These are phyloP conservation scores for Peromyscus nudipes DNA, from an alignment of 2,797 vertebrate species.

Conservation along the genomic window DNA sequence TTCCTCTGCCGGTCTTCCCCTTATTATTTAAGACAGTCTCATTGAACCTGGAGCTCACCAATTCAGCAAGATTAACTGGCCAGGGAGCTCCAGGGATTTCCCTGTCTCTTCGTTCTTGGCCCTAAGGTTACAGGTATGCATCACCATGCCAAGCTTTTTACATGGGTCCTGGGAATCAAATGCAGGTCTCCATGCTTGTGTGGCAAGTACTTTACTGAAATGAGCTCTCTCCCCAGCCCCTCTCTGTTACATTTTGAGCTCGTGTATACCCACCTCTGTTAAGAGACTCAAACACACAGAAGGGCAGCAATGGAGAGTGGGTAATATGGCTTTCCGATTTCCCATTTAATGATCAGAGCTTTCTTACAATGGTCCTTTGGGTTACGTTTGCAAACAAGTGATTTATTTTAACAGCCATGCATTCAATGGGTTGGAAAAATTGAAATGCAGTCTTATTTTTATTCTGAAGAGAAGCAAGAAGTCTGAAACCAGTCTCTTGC, in stretches of 20 bases:
- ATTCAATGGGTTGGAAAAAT: neutral
- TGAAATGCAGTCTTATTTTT: slow-evolving; percentile 65
- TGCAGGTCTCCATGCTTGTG: neutral
- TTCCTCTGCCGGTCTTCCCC: neutral
- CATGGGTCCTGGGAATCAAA: neutral
- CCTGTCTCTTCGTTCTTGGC: neutral
- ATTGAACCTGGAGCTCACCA: neutral
- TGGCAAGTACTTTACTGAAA: neutral
- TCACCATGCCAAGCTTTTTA: neutral
- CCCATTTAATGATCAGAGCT: neutral
- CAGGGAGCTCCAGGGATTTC: neutral
- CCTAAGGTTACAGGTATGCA: neutral
- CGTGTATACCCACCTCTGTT: neutral
- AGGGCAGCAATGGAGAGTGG: neutral
- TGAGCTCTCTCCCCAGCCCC: neutral
- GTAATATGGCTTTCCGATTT: neutral
- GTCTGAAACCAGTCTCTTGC: slow-evolving; percentile 52
- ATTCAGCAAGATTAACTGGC: neutral
- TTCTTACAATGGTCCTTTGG: neutral
- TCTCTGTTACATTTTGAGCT: neutral
- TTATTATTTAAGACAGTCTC: neutral
- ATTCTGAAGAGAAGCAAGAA: slow-evolving; percentile 56
- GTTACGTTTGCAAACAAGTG: slow-evolving; percentile 32
- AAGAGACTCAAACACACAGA: neutral
- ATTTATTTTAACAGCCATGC: slow-evolving; percentile 27